Evolutionary conservation across 2,797 vertebrate genomes (phyloP).

Genomic region (Channa striata): DNA sequence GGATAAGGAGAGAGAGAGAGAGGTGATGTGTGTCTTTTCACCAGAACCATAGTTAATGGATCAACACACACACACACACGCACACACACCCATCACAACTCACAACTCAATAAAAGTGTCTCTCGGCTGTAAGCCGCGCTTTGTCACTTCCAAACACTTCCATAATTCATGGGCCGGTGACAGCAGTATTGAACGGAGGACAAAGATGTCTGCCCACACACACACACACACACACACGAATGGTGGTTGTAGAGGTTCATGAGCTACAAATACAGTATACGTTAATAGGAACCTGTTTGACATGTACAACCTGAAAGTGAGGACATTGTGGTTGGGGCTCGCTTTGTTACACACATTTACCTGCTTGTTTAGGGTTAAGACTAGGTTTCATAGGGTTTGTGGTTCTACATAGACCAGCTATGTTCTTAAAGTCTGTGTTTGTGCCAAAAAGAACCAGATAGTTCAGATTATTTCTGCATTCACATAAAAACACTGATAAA

Average conservation of each 20-base stretch:
- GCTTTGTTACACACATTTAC: too few species aligned
- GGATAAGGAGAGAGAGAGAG: conserved; percentile 7
- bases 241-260: conserved; percentile 27
- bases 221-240: conserved; percentile 29
- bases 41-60: conserved; percentile 35
- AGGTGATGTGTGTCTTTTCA: conserved; percentile 57
- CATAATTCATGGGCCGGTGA: conserved; percentile 80
- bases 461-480: too few species aligned
- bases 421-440: too few species aligned
- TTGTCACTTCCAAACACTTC: conserved; percentile 78
- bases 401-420: too few species aligned
- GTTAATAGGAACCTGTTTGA: conserved; percentile 23
- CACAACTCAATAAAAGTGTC: conserved; percentile 78
- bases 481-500: too few species aligned
- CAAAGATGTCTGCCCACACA: conserved; percentile 72
- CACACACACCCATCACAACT: conserved; percentile 42
- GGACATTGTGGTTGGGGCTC: too few species aligned
- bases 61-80: conserved; percentile 32
- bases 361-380: too few species aligned
- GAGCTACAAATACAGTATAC: conserved; percentile 42
- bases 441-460: too few species aligned
- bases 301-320: too few species aligned
- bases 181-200: conserved; percentile 75
- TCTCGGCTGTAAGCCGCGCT: conserved; percentile 70
- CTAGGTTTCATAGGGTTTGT: too few species aligned